phyloP scores from a whole-genome alignment of 2,797 vertebrate species.

The Mareca penelope region DNA sequence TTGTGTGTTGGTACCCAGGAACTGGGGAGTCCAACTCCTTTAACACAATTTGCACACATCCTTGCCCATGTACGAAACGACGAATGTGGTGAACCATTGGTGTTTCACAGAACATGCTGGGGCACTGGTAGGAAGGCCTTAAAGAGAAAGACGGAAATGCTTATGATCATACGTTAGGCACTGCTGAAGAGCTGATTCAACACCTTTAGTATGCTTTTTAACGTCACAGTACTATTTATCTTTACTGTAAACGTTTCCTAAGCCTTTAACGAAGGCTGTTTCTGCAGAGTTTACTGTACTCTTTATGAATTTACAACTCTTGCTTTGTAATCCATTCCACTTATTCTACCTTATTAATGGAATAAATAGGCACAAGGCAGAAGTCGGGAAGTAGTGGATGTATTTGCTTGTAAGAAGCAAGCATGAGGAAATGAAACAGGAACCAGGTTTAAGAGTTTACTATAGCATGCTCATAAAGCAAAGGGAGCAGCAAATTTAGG shows the following conservation, averaged over 20 bases:
- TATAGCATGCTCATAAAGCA: not conserved
- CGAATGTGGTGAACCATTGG: slow-evolving; percentile 98
- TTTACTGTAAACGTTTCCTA: not conserved
- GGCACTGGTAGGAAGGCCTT: slow-evolving; percentile 96
- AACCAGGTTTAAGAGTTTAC: not conserved
- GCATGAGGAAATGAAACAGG: not conserved
- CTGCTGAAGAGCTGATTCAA: not conserved
- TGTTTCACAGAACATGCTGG: slow-evolving; percentile 96
- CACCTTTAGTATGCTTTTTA: not conserved
- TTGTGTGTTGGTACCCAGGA: slow-evolving; percentile 97
- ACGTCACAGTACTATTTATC: not conserved
- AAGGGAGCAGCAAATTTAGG: not conserved
- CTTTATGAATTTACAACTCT: not conserved
- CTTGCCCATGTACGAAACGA: slow-evolving; percentile 95
- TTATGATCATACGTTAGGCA: not conserved
- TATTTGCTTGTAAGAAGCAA: not conserved
- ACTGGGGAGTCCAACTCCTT: slow-evolving; percentile 98
- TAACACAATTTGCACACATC: slow-evolving; percentile 96
- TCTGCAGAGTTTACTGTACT: not conserved
- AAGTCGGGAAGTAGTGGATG: not conserved
- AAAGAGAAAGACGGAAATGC: not conserved
- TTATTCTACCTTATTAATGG: not conserved
- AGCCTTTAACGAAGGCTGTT: not conserved
- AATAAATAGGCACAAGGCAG: not conserved
- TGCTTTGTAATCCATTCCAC: not conserved